Percentiles rank a stretch among this genome's conserved stretches.
These are phyloP conservation scores for Synergus laeviventris DNA, from an alignment of 2,888 invertebrate genomes.

Conservation along the genomic window DNA sequence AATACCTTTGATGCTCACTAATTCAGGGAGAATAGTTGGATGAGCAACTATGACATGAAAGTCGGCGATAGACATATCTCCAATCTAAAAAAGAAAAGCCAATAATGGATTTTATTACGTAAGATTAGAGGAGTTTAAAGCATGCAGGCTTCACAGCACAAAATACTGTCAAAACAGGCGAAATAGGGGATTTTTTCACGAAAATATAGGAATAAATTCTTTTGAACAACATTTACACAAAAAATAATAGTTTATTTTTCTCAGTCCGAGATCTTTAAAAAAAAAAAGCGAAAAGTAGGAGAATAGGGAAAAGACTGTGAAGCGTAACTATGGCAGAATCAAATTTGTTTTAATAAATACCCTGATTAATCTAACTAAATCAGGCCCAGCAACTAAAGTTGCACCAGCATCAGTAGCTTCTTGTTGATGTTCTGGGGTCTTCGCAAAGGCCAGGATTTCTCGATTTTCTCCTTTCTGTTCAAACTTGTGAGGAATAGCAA, in stretches of 20 bases:
- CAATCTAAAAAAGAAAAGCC: constrained; percentile 77
- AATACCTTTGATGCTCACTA: constrained; percentile 86
- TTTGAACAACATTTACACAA: no score
- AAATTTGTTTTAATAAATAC: constrained; percentile 67
- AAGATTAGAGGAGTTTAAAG: not conserved
- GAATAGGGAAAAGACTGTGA: no score
- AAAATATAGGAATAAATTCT: no score
- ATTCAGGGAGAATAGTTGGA: constrained; percentile 86
- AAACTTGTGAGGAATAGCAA: constrained; percentile 83
- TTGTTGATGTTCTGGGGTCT: constrained; percentile 80
- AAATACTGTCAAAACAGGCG: no score
- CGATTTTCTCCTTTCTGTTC: constrained; percentile 82
- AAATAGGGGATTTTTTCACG: no score
- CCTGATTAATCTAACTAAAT: constrained; percentile 86
- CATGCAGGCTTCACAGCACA: not conserved
- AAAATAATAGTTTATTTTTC: no score
- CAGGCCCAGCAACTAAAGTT: constrained; percentile 83
- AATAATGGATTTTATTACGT: not conserved
- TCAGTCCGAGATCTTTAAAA: no score
- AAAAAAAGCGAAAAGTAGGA: no score
- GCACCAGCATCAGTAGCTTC: constrained; percentile 85
- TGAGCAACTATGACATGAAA: constrained; percentile 87
- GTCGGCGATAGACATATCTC: constrained; percentile 82
- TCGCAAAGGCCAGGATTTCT: constrained; percentile 85
- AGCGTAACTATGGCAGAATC: no score